A percentile compares a stretch with the other conserved stretches of the same genome.
Conservation (phyloP, 2,797 vertebrate species). For the Etheostoma nigrum region DNA sequence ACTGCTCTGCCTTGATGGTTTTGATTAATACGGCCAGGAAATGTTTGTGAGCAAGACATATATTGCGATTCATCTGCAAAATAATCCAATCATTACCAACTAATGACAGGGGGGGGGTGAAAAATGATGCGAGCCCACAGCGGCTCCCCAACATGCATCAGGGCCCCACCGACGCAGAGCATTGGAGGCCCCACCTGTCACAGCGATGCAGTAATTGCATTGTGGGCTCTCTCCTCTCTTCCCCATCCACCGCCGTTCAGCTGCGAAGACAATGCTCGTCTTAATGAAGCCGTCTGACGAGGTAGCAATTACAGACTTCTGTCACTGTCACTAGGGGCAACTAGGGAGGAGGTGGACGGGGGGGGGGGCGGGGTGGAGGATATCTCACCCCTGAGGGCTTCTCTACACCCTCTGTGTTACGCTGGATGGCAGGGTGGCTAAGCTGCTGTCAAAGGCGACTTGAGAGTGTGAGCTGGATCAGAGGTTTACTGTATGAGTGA, state of each 20-base stretch:
- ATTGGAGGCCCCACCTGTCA: conserved; percentile 89
- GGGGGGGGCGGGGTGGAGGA: conserved; percentile 31
- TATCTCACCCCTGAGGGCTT: conserved; percentile 73
- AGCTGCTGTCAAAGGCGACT: conserved; percentile 80
- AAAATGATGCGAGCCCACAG: conserved; percentile 93
- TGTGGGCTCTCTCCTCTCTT: conserved; percentile 85
- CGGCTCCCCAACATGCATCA: conserved; percentile 88
- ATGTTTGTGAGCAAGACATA: conserved; percentile 99
- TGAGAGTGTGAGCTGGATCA: conserved; percentile 75
- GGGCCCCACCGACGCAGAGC: conserved; percentile 86
- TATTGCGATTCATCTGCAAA: conserved; percentile 98
- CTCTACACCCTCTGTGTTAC: conserved; percentile 75
- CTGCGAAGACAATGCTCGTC: conserved; percentile 86
- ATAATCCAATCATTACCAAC: conserved; percentile 99
- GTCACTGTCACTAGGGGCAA: conserved; percentile 84
- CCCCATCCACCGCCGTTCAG: conserved; percentile 85
- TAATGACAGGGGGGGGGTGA: conserved; percentile 97
- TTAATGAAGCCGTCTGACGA: conserved; percentile 92
- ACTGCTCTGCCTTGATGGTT: conserved; percentile 97
- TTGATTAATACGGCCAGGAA: conserved; percentile 99
- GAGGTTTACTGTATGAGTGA: conserved; percentile 66
- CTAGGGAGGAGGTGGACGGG: conserved; percentile 46
- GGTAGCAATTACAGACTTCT: conserved; percentile 90
- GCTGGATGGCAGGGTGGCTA: conserved; percentile 76
- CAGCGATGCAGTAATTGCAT: conserved; percentile 89